These are phyloP conservation scores for Papilio protenor DNA, from an alignment of 2,888 invertebrate genomes.

Conservation along the genomic window DNA sequence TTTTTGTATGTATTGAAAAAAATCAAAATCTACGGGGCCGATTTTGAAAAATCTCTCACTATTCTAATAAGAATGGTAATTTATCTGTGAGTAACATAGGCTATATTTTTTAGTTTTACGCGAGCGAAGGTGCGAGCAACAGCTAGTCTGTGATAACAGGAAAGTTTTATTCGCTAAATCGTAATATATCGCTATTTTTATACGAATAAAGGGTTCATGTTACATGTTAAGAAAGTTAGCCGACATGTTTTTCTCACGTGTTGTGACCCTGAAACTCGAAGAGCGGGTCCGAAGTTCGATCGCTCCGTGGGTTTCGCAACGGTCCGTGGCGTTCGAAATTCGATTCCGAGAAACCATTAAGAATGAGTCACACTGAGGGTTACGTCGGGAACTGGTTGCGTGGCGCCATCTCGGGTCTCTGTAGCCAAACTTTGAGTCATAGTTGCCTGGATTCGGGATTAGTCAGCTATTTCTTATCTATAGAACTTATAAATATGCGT, in stretches of 20 bases:
- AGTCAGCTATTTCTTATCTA: conserved; percentile 28
- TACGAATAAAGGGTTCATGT: not conserved
- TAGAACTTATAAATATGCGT: not conserved
- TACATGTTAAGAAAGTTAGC: conserved; percentile 25
- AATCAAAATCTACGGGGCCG: too few species aligned
- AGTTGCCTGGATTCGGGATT: conserved; percentile 16
- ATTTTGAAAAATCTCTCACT: too few species aligned
- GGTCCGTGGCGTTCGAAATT: conserved; percentile 60
- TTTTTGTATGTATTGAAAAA: too few species aligned
- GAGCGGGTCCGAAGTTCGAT: conserved; percentile 47
- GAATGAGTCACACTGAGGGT: conserved; percentile 62
- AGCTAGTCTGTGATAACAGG: not conserved
- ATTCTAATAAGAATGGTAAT: too few species aligned
- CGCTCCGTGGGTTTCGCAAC: conserved; percentile 65
- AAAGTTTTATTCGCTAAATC: not conserved
- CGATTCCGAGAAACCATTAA: conserved; percentile 71
- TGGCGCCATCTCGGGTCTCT: conserved; percentile 51
- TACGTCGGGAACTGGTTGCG: conserved; percentile 70
- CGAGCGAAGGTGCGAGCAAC: too few species aligned
- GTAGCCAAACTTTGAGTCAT: conserved; percentile 27
- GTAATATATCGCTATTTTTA: not conserved
- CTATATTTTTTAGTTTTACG: too few species aligned
- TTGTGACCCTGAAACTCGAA: conserved; percentile 50
- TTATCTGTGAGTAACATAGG: too few species aligned
- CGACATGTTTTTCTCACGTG: conserved; percentile 28